Evolutionary conservation across 2,113 vertebrate species (phyloP).

Genomic region (Rousettus leschenaultii): DNA sequence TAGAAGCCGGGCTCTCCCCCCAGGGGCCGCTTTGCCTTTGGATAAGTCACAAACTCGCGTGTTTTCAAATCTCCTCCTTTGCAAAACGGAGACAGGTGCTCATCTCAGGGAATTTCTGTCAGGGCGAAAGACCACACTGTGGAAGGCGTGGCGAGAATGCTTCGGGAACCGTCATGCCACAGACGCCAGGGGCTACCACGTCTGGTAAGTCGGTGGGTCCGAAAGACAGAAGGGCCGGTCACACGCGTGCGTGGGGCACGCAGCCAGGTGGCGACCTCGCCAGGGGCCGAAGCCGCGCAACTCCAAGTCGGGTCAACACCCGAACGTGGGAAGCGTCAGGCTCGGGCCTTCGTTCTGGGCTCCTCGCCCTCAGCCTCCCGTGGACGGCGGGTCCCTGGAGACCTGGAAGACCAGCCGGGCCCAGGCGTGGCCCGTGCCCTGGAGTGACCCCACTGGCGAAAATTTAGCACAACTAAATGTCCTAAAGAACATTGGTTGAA

Average conservation of each 20-base stretch:
- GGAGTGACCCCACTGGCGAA: background rate
- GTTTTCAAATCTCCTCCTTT: background rate
- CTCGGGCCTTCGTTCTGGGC: background rate
- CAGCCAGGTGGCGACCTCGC: background rate
- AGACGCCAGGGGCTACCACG: fast-evolving
- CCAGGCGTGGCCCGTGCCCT: background rate
- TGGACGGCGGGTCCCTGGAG: background rate
- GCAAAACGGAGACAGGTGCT: background rate
- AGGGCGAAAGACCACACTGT: background rate
- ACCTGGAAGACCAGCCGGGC: background rate
- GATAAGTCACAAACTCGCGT: background rate
- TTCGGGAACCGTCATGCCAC: background rate
- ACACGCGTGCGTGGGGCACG: fast-evolving
- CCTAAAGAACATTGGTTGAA: background rate
- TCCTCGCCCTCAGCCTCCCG: background rate
- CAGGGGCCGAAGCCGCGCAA: too few species aligned
- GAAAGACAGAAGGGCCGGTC: background rate
- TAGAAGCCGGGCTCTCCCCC: too few species aligned
- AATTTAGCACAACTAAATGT: background rate
- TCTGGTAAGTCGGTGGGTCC: background rate
- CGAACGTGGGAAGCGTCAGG: background rate
- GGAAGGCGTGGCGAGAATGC: background rate
- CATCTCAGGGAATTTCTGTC: background rate
- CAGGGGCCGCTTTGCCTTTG: background rate
- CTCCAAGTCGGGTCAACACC: background rate